Evolutionary conservation across 1,140 invertebrate genomes (phyloP).

Genomic region (Parasteatoda tepidariorum): DNA sequence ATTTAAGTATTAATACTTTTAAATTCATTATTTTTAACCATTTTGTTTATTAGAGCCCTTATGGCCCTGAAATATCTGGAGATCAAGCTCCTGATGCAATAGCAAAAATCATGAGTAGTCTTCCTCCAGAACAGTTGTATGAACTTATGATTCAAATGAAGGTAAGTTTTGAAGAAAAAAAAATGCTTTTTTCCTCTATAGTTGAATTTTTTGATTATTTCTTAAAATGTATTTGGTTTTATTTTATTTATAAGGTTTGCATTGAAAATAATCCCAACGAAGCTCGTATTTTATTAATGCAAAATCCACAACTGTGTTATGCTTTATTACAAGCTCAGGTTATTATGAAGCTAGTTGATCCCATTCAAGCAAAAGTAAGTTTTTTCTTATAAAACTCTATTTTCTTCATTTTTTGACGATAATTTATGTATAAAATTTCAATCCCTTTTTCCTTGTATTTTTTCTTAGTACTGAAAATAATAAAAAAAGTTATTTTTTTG

Average conservation of each 20-base stretch:
- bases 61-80: constrained; percentile 73
- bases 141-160: constrained; percentile 99
- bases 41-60: constrained; percentile 68
- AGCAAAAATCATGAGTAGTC: constrained; percentile 87
- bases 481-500: no score
- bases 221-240: background rate
- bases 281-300: constrained; percentile 92
- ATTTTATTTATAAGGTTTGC: constrained; percentile 65
- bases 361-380: constrained; percentile 80
- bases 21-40: no score
- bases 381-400: background rate
- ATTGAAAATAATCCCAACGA: constrained; percentile 76
- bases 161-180: constrained; percentile 60
- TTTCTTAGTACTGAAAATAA: background rate
- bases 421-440: background rate
- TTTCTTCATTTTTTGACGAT: background rate
- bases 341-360: constrained; percentile 99
- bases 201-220: background rate
- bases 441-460: background rate
- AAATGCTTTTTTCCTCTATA: background rate
- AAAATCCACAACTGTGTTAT: constrained; percentile 98
- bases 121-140: constrained; percentile 99
- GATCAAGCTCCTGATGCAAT: constrained; percentile 98
- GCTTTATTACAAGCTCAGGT: constrained; percentile 96
- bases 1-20: no score